phyloP scores from a whole-genome alignment of 2,113 vertebrate genomes.

The Lipophrys pholis region DNA sequence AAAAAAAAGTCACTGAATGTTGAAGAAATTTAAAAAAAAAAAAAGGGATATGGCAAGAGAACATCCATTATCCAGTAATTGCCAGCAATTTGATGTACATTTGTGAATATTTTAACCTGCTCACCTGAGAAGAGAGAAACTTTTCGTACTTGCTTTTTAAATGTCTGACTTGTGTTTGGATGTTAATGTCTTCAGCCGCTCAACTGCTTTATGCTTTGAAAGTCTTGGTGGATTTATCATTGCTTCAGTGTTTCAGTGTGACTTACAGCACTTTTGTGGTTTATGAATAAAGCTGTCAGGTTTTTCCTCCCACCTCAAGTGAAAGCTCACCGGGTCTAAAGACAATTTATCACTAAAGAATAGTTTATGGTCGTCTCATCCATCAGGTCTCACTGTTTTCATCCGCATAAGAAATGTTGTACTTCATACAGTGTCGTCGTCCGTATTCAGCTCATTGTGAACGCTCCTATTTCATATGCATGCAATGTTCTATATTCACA shows the following conservation, averaged over 20 bases:
- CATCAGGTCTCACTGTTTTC: neutral
- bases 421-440: neutral
- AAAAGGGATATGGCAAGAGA: conserved; percentile 29
- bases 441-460: neutral
- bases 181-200: conserved; percentile 34
- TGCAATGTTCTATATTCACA: neutral
- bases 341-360: neutral
- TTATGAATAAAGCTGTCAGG: conserved; percentile 3
- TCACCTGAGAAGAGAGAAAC: conserved; percentile 16
- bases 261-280: conserved; percentile 6
- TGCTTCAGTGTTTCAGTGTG: conserved; percentile 9
- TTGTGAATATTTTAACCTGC: conserved; percentile 63
- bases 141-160: conserved; percentile 37
- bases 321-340: neutral
- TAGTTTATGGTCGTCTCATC: neutral
- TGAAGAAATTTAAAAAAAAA: conserved; percentile 6
- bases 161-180: conserved; percentile 36
- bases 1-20: conserved; percentile 24
- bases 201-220: conserved; percentile 34
- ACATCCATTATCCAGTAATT: conserved; percentile 61
- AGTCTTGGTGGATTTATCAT: conserved; percentile 21
- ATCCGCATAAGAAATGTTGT: neutral
- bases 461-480: neutral
- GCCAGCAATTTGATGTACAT: conserved; percentile 51
- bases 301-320: neutral